Base-by-base conservation (phyloP, 2,888 invertebrate species). In the Stenoptilia bipunctidactyla region DNA sequence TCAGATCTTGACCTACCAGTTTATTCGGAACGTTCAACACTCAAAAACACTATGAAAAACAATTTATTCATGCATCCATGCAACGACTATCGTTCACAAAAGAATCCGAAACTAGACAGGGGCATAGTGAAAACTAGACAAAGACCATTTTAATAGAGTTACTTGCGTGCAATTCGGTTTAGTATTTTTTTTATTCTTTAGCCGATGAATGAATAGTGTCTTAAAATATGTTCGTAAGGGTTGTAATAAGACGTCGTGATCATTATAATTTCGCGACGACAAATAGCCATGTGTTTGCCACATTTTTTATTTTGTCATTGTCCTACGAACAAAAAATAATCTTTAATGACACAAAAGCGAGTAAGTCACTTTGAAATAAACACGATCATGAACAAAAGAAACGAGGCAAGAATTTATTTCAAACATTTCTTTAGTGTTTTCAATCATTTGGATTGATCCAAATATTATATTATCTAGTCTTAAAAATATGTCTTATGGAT, bases 1-100 rank as follows among this genome's bases (percentile, higher is more conserved):
- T 77, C 70, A 79, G 72, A 79, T 79, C 82, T 77, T 77, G 82
- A 82, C 75, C 79, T 82, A 82, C 82, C 82, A 83, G 83, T 83
- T 82, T 72, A 62, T 70, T 67, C 66, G 59, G 68, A 71, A 66
- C 61, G 64, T 70, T 70, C 70, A 56, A 68, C 64, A 75, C 68
- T 69, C 64, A 72, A 76, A 55, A 55, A 53, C 56, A 55, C 55
- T 56, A 54, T 58, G 53, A 59, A 63, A 74, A 77, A 75, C 74
- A 77, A 80, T 80, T 79, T 79, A 80, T 83, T 79, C 80, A 79
- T 80, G 75, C 77, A 77, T 73, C 70, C 71, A 71, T 73, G 71
- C 74, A 73, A 60, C 74, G 66, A 73, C 66, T 66, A 56, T 59
- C 51, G 61, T 61, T 54, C 62, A 80, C 82, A 83, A 83, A 82